Evolutionary conservation across 2,888 invertebrate species (phyloP).

Genomic region (Lasioglossum leucozonium): DNA sequence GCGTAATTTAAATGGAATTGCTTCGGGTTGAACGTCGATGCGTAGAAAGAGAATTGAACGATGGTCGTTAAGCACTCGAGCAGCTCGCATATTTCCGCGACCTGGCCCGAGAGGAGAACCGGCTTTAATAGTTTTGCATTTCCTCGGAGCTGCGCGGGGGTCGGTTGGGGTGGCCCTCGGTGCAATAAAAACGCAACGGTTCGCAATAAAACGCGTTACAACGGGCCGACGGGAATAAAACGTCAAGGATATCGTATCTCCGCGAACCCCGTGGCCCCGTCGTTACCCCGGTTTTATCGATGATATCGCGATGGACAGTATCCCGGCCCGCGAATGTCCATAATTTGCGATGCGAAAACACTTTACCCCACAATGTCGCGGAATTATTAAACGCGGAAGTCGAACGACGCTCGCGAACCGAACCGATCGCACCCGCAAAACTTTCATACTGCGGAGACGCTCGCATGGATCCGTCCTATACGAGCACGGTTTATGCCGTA

Average conservation of each 20-base stretch:
- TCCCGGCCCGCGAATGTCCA: slow-evolving; percentile 22
- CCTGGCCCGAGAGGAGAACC: slow-evolving; percentile 36
- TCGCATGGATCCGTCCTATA: not conserved
- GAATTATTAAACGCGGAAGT: slow-evolving; percentile 48
- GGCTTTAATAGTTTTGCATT: slow-evolving; percentile 66
- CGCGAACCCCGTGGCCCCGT: slow-evolving; percentile 20
- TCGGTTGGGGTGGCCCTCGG: slow-evolving; percentile 29
- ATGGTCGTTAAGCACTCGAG: slow-evolving; percentile 42
- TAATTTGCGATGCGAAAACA: slow-evolving; percentile 30
- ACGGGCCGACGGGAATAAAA: slow-evolving; percentile 50
- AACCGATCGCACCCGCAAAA: not conserved
- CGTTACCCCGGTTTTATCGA: slow-evolving; percentile 41
- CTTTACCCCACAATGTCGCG: slow-evolving; percentile 1
- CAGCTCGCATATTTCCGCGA: slow-evolving; percentile 50
- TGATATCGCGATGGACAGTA: slow-evolving; percentile 36
- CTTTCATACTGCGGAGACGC: not conserved
- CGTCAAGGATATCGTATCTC: slow-evolving; percentile 51
- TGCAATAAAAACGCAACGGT: slow-evolving; percentile 62
- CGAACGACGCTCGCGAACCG: not conserved
- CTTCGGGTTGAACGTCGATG: slow-evolving; percentile 37
- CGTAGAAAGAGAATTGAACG: slow-evolving; percentile 48
- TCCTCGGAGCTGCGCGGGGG: slow-evolving; percentile 41
- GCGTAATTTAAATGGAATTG: slow-evolving; percentile 56
- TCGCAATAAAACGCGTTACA: slow-evolving; percentile 61
- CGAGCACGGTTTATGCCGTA: not conserved